A percentile compares a stretch with the other conserved stretches of the same genome.
Evolutionary conservation across 2,888 invertebrate genomes (phyloP).

Genomic region (Trissonchulus sp.): DNA sequence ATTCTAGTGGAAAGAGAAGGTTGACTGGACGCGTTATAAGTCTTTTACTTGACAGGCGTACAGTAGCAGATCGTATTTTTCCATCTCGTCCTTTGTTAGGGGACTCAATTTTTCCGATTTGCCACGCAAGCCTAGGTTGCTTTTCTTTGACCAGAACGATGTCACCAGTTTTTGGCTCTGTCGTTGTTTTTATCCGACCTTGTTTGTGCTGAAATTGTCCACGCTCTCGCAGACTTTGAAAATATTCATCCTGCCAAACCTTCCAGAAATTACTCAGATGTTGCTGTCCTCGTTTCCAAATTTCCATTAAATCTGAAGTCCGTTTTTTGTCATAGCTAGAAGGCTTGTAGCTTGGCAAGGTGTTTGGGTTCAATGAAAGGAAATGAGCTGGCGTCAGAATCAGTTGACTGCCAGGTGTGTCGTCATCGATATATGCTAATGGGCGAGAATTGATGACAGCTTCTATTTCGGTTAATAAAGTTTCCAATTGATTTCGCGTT

Average conservation of each 20-base stretch:
- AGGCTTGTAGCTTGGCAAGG: not conserved
- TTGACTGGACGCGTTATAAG: too few relatives aligned
- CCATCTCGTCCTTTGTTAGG: not conserved
- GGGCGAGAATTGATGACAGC: slow-evolving; percentile 21
- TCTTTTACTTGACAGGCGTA: too few relatives aligned
- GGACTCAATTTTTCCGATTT: too few relatives aligned
- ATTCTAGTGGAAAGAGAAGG: too few relatives aligned
- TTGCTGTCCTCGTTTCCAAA: not conserved
- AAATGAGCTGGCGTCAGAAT: not conserved
- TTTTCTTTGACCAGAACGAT: not conserved
- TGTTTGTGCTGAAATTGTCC: too few relatives aligned
- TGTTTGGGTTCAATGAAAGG: not conserved
- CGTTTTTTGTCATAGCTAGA: not conserved
- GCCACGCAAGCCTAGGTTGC: too few relatives aligned
- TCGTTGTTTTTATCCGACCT: not conserved
- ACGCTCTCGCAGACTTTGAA: not conserved
- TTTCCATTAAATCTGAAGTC: not conserved
- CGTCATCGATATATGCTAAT: not conserved
- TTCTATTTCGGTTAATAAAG: slow-evolving; percentile 25
- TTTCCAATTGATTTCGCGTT: slow-evolving; percentile 6
- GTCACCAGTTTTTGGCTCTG: not conserved
- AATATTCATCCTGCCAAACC: not conserved
- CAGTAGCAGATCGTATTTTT: not conserved
- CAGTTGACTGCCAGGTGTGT: not conserved
- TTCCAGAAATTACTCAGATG: not conserved